phyloP scores from a whole-genome alignment of 2,113 vertebrate species.

The Xenopus laevis region DNA sequence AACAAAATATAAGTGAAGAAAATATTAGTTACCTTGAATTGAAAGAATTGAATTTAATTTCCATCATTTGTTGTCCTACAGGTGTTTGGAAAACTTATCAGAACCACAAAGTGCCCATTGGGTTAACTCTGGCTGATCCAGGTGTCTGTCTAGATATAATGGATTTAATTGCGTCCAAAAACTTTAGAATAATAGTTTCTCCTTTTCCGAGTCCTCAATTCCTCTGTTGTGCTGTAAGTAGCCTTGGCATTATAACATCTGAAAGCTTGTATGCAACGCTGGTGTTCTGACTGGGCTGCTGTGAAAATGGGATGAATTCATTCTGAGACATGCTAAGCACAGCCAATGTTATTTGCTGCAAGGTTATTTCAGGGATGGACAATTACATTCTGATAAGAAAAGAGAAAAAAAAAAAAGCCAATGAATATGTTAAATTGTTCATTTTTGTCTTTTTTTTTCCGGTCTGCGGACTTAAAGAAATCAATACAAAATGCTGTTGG shows the following conservation, averaged over 20 bases:
- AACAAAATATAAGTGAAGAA: too few relatives aligned
- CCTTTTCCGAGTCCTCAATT: neutral
- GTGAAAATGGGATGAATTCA: slow-evolving; percentile 22
- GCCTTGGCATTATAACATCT: neutral
- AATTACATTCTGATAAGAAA: slow-evolving; percentile 23
- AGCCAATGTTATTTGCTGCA: neutral
- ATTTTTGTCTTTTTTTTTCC: neutral
- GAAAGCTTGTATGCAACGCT: neutral
- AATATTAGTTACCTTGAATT: neutral
- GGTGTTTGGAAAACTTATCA: slow-evolving; percentile 48
- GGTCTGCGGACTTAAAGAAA: neutral
- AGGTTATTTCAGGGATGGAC: slow-evolving; percentile 40
- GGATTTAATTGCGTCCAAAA: neutral
- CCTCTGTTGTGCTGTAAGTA: slow-evolving; percentile 14
- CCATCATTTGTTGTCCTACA: slow-evolving; percentile 31
- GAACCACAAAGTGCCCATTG: slow-evolving; percentile 49
- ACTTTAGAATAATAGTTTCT: slow-evolving; percentile 25
- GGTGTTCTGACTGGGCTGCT: slow-evolving; percentile 15
- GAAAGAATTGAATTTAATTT: slow-evolving; percentile 42
- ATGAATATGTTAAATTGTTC: neutral
- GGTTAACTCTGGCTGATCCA: slow-evolving; percentile 9
- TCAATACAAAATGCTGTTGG: neutral
- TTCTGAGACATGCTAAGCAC: slow-evolving; percentile 12
- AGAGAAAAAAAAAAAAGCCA: neutral
- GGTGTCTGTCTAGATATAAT: slow-evolving; percentile 35